phyloP scores from a whole-genome alignment of 1,140 invertebrate species.

The Danaus melanippus region DNA sequence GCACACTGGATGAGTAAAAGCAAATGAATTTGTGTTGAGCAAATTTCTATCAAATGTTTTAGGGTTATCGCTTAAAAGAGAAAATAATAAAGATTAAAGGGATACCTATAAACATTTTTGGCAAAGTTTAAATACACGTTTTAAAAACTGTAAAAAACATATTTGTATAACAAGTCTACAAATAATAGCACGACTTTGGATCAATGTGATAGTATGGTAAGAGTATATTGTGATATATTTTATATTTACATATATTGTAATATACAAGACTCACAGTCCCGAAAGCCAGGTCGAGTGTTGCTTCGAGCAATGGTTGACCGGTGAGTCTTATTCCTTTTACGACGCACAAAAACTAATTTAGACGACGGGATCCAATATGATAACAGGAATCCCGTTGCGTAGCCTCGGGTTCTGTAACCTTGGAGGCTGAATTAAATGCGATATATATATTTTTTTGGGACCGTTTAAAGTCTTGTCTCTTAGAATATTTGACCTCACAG shows the following conservation, averaged over 20 bases:
- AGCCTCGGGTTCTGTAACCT: constrained; percentile 38
- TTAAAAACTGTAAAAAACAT: too few species aligned
- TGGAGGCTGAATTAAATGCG: constrained; percentile 5
- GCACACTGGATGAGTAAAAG: constrained; percentile 41
- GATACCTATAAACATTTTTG: too few species aligned
- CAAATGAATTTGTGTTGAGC: constrained; percentile 10
- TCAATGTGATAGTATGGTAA: too few species aligned
- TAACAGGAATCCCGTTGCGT: constrained; percentile 67
- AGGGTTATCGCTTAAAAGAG: too few species aligned
- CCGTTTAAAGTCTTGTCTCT: constrained; percentile 18
- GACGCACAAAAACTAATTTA: constrained; percentile 60
- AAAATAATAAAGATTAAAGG: too few species aligned
- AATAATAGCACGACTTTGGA: too few species aligned
- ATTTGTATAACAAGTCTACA: too few species aligned
- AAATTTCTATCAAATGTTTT: too few species aligned
- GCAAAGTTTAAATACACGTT: too few species aligned
- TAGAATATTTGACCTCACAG: constrained; percentile 32
- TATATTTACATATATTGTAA: too few species aligned
- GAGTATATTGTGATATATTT: too few species aligned
- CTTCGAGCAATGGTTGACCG: constrained; percentile 58
- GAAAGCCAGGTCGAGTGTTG: constrained; percentile 49
- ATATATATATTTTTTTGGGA: constrained; percentile 6
- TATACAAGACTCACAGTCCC: constrained; percentile 4
- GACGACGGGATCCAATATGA: constrained; percentile 59
- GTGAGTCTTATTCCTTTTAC: constrained; percentile 41